A percentile compares a stretch with the other conserved stretches of the same genome.
Evolutionary conservation across 1,140 invertebrate genomes (phyloP).

Genomic region (Procambarus virginalis): DNA sequence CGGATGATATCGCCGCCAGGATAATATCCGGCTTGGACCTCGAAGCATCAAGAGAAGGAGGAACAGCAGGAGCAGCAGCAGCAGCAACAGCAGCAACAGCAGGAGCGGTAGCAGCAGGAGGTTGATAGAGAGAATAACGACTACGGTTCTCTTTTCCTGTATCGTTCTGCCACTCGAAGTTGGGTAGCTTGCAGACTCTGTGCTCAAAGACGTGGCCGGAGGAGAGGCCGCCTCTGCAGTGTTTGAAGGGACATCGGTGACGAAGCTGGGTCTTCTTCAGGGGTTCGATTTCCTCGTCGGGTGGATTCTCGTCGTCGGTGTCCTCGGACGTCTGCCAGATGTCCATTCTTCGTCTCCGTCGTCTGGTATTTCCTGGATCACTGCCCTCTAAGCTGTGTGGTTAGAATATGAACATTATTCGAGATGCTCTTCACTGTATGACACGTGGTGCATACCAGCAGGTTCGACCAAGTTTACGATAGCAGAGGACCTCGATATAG

Average conservation of each 20-base stretch:
- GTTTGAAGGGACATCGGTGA: neutral
- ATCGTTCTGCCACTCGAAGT: neutral
- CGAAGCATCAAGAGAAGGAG: no score
- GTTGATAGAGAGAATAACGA: no score
- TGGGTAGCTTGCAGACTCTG: neutral
- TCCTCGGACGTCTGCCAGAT: neutral
- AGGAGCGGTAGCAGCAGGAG: no score
- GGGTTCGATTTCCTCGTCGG: slow-evolving; percentile 16
- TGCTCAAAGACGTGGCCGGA: neutral
- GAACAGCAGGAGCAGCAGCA: no score
- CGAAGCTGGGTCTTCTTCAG: neutral
- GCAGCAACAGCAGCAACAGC: no score
- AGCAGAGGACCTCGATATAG: no score
- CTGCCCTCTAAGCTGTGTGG: neutral
- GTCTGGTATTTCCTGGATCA: neutral
- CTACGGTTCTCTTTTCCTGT: no score
- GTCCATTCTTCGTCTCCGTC: neutral
- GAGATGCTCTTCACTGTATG: neutral
- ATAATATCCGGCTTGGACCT: no score
- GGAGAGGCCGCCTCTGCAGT: neutral
- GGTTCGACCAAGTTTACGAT: no score
- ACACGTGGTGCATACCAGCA: neutral
- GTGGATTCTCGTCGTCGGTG: slow-evolving; percentile 22
- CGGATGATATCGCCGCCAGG: no score
- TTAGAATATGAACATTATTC: neutral